Base-by-base conservation (phyloP, 2,888 invertebrate species). In the Cyclophora albipunctata region DNA sequence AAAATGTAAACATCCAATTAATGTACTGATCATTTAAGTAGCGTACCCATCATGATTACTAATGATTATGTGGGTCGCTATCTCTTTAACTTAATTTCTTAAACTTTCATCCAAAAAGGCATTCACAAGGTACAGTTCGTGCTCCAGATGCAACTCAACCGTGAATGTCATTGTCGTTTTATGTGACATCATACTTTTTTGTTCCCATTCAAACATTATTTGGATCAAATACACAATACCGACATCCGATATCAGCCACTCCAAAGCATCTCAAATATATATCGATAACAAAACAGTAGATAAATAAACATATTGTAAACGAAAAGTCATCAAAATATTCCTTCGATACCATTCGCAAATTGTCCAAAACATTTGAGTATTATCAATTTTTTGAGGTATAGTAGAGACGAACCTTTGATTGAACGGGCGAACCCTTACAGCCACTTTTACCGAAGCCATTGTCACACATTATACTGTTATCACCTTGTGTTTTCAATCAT, bases 381-480 rank as follows among this genome's bases (percentile, higher is more conserved):
- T 53, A 44, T 47, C 4, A 45, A 49, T 54, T 65, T 66, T 59
- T 51, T 37, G 54, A 58, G 58, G 55, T 49, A 52, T 37, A 54
- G 45, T 54, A 59, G 48, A 33, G 49, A 68, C 81, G 74, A 78
- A 96, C 96, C 96, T 95, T 87, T 94, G 92, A 89, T 95, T 96
- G 87, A 96, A 95, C 84, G 96, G 96, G 79, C 96, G 93, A 85
- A 96, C 95, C 90, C 96, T 92, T 68, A 96, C 96, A 73, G 96
- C 96, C 78, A 96, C 96, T 91, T 96, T 96, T 73, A 97, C 94
- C 69, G 96, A 96, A 76, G 96, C 96, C 96, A 96, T 96, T 84
- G 74, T 90, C 78, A 82, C 84, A 80, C 89, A 88, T 89, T 87
- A 88, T 89, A 81, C 79, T 78, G 67, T 75, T 66, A 81, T 73